phyloP scores from a whole-genome alignment of 2,797 vertebrate species.

The Garrulus glandarius region DNA sequence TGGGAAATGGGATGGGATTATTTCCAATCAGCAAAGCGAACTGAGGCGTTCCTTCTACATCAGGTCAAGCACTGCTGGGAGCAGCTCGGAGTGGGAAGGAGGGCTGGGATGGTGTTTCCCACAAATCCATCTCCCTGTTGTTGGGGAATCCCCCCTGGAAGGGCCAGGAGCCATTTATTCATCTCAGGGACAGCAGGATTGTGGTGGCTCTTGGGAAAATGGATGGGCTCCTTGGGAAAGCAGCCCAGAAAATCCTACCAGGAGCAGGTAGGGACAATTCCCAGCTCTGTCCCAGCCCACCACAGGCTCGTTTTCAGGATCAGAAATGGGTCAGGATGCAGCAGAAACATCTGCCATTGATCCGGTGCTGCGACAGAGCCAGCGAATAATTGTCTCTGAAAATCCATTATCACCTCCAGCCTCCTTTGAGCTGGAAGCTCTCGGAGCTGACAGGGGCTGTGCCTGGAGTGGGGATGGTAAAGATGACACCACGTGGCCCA shows the following conservation, averaged over 20 bases:
- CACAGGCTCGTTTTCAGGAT: rapidly evolving
- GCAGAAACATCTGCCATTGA: not conserved
- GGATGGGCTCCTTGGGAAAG: not conserved
- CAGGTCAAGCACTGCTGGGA: not conserved
- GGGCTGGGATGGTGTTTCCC: not conserved
- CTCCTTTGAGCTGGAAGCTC: not conserved
- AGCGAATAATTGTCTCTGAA: conserved; percentile 1
- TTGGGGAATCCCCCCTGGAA: not conserved
- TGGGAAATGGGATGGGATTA: not conserved
- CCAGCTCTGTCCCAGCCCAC: not conserved
- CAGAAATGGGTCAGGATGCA: not conserved
- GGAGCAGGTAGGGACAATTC: not conserved
- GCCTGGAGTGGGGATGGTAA: not conserved
- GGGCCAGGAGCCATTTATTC: not conserved
- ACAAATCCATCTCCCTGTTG: no score
- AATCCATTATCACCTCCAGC: conserved; percentile 41
- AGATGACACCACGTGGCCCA: not conserved
- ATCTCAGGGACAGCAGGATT: not conserved
- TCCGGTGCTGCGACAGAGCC: not conserved
- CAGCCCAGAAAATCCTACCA: not conserved
- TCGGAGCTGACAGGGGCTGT: not conserved
- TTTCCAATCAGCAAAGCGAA: not conserved
- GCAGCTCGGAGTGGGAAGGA: not conserved
- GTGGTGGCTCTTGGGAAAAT: no score
- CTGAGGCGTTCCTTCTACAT: not conserved